phyloP scores from a whole-genome alignment of 2,113 vertebrate genomes.

The Odontophorus gujanensis region DNA sequence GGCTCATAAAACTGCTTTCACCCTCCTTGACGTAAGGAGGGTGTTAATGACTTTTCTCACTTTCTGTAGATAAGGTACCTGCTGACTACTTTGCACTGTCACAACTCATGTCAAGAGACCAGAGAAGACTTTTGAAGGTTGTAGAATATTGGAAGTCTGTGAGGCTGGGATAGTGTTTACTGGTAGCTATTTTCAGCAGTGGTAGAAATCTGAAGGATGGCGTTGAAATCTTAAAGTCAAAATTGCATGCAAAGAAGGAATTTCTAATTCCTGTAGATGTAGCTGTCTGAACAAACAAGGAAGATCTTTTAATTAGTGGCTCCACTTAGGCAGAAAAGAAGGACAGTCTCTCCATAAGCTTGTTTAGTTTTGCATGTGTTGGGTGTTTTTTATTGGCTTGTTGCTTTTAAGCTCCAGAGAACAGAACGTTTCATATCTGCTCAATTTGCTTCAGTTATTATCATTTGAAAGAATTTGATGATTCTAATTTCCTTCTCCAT shows the following conservation, averaged over 20 bases:
- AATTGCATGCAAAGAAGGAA: fast-evolving
- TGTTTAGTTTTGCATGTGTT: constrained; percentile 5
- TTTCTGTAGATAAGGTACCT: not conserved
- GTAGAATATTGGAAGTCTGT: not conserved
- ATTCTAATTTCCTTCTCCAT: constrained; percentile 31
- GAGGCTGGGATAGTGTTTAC: not conserved
- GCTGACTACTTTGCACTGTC: not conserved
- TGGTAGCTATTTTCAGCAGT: not conserved
- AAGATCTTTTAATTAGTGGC: not conserved
- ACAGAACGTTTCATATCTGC: constrained; percentile 32
- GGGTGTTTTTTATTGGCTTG: not conserved
- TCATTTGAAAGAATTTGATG: constrained; percentile 47
- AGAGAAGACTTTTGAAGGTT: not conserved
- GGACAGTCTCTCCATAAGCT: not conserved
- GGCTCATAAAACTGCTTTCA: not conserved
- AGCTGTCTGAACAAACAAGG: not conserved
- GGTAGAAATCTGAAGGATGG: not conserved
- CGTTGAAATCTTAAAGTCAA: not conserved
- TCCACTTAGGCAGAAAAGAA: not conserved
- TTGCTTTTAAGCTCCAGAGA: constrained; percentile 26
- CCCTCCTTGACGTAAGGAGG: not conserved
- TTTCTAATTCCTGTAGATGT: not conserved
- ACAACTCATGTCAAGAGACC: not conserved
- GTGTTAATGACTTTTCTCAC: not conserved
- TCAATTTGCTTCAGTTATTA: constrained; percentile 54